phyloP scores from a whole-genome alignment of 1,140 invertebrate genomes.

The Plutomurus gul region DNA sequence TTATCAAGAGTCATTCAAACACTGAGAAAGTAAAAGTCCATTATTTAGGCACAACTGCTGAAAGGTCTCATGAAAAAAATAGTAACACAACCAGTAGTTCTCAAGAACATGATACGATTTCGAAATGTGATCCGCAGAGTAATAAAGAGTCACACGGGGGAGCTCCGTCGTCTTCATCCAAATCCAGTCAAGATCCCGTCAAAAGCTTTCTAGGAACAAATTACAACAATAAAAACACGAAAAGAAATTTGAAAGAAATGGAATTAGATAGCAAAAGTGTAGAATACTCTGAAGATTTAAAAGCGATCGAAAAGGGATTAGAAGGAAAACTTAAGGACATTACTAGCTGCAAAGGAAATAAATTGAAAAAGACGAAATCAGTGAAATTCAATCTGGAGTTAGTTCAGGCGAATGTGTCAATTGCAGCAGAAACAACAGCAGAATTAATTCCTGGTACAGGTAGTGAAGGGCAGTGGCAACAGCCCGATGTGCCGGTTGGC shows the following conservation, averaged over 20 bases:
- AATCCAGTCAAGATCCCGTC: too few species aligned
- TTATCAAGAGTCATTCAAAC: background rate
- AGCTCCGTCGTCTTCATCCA: too few species aligned
- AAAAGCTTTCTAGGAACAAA: background rate
- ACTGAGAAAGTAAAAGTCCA: background rate
- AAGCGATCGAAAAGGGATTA: background rate
- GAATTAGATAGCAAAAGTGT: background rate
- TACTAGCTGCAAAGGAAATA: background rate
- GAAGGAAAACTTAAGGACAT: background rate
- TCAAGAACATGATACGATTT: too few species aligned
- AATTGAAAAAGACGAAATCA: slow-evolving; percentile 6
- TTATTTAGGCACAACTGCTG: too few species aligned
- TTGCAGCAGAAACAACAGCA: background rate
- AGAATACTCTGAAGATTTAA: background rate
- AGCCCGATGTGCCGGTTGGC: background rate
- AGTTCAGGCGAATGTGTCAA: background rate
- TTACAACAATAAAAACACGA: background rate
- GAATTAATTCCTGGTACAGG: background rate
- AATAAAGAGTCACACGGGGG: too few species aligned
- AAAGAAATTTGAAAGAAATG: background rate
- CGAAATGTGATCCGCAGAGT: too few species aligned
- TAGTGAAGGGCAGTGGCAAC: background rate
- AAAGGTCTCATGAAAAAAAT: too few species aligned
- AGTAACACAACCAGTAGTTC: too few species aligned
- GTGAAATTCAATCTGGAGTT: slow-evolving; percentile 1